Base-by-base conservation (phyloP, 2,888 invertebrate species). In the Mythimna albipuncta region DNA sequence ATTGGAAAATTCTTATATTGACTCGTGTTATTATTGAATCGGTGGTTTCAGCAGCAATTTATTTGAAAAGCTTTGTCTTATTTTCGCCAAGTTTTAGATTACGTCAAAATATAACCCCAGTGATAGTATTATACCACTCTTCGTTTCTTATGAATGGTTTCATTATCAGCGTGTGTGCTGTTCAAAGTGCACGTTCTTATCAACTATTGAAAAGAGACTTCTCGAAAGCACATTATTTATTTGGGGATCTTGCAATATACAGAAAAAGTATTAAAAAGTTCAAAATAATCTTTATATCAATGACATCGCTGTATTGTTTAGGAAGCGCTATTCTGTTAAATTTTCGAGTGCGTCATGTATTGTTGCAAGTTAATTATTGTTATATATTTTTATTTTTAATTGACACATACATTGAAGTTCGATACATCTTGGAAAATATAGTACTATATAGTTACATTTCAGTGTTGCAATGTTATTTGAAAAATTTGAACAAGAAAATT, bases 1-100 rank as follows among this genome's bases (percentile, higher is more conserved):
- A 69, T 32, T 26, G 58, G 6, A 68, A 70, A 70, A 6, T 21
- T 32, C 19, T 70, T 10, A 68, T 69, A 50, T n/a, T 68, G 58
- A 50, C 16, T 52, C 69, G 69, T 41, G n/a, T 68, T 16, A 6
- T 52, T 32, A 13, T 59, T 11, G 70, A 68, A 68, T 41, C n/a
- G 1, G 13, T 52, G 10, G 2, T 58, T 41, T 19, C 16, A 50
- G 0, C n/a, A 7, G 2, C 11, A 1, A 1, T 70, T 41, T 68
- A n/a, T 21, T 2, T 50, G 21, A n/a, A 44, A 35, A 44, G n/a
- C 16, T 69, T 55, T 5, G 6, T 69, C n/a, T 2, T 65, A 10
- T 32, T 69, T 41, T 54, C 6, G 6, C 41, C 65, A n/a, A 41
- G 4, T 54, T 10, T 41, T 6, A 26, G n/a, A n/a, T 21, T 69